Evolutionary conservation across 2,797 vertebrate genomes (phyloP).

Genomic region (Lacerta agilis): DNA sequence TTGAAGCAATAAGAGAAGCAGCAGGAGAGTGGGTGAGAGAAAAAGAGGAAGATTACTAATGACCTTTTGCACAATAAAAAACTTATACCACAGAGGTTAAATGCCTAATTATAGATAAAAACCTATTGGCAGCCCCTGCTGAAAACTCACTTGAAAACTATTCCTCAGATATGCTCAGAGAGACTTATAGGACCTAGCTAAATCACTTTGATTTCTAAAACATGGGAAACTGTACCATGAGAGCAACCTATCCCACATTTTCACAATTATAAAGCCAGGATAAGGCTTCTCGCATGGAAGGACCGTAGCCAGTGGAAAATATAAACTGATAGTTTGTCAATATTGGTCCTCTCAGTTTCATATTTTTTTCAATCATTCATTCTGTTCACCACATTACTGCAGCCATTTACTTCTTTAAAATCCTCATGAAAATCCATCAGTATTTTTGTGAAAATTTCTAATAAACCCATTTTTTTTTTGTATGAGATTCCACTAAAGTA

Average conservation of each 20-base stretch:
- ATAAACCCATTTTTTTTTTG: no score
- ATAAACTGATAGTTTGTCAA: no score
- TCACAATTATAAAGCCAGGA: neutral
- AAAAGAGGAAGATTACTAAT: neutral
- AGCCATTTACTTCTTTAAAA: no score
- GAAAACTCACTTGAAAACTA: neutral
- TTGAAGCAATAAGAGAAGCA: neutral
- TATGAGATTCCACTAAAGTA: no score
- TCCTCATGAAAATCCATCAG: no score
- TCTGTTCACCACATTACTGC: no score
- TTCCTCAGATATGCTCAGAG: neutral
- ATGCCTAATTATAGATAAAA: neutral
- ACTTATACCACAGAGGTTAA: neutral
- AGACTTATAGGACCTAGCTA: neutral
- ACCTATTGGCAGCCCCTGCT: neutral
- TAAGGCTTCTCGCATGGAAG: neutral
- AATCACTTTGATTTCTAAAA: neutral
- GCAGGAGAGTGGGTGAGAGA: conserved; percentile 1
- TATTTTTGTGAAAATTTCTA: no score
- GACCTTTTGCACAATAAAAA: conserved; percentile 5
- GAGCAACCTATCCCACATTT: neutral
- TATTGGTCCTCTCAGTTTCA: no score
- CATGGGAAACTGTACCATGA: neutral
- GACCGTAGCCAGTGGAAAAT: no score
- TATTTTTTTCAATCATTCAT: no score